Evolutionary conservation across 1,140 invertebrate species (phyloP).

Genomic region (Lordiphosa stackelbergi): DNA sequence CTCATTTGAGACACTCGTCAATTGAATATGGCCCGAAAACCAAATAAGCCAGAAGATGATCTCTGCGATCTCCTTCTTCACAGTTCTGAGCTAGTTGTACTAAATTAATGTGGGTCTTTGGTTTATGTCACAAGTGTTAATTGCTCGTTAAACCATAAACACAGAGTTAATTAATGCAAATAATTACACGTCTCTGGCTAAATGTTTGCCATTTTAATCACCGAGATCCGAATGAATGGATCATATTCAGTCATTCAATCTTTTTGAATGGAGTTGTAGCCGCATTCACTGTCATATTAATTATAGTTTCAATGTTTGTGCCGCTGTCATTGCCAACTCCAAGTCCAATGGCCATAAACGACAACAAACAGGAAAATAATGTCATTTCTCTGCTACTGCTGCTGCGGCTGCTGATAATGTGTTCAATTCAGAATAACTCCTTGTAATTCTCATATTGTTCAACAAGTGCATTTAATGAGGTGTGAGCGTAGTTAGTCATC

Average conservation of each 20-base stretch:
- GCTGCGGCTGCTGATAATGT: too few species aligned
- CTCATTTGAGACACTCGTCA: conserved; percentile 11
- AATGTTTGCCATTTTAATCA: conserved; percentile 21
- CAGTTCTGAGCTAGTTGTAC: conserved; percentile 1
- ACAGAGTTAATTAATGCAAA: conserved; percentile 28
- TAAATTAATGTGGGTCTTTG: conserved; percentile 12
- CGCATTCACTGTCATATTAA: conserved; percentile 28
- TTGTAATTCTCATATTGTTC: too few species aligned
- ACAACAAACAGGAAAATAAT: too few species aligned
- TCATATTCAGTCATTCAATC: conserved; percentile 25
- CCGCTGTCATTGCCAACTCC: conserved; percentile 18
- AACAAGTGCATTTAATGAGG: too few species aligned
- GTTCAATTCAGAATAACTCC: too few species aligned
- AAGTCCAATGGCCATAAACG: conserved; percentile 34
- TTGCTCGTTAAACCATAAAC: conserved; percentile 12
- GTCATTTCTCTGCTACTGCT: too few species aligned
- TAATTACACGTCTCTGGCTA: conserved; percentile 30
- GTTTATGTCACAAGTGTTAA: conserved; percentile 15
- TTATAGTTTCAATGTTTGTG: conserved; percentile 29
- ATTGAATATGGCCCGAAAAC: conserved; percentile 25
- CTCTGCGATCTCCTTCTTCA: conserved; percentile 2
- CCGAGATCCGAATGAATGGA: too few species aligned
- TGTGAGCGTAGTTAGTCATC: too few species aligned
- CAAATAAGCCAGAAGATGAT: conserved; percentile 6
- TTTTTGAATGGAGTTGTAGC: conserved; percentile 6